Conservation (phyloP, 2,797 vertebrate species). For the Pseudochromis fuscus region DNA sequence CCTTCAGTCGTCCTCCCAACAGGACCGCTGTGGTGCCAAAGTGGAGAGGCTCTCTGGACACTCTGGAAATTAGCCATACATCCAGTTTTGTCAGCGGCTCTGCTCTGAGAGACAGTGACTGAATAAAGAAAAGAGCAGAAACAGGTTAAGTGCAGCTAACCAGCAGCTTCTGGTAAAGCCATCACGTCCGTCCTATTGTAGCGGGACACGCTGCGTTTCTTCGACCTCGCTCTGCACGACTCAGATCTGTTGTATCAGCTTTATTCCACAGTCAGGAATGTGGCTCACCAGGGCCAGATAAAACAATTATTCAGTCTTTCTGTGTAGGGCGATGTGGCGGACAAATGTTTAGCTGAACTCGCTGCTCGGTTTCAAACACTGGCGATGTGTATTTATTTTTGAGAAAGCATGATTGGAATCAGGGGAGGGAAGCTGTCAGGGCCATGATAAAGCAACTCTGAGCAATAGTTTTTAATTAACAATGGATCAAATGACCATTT, state of each 20-base stretch:
- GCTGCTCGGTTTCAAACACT: slow-evolving; percentile 33
- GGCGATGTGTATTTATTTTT: slow-evolving; percentile 58
- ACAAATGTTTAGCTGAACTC: slow-evolving; percentile 57
- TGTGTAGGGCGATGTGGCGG: slow-evolving; percentile 28
- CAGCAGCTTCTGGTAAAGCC: slow-evolving; percentile 63
- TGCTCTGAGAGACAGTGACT: slow-evolving; percentile 29
- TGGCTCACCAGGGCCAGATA: slow-evolving; percentile 53
- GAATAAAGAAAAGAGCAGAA: slow-evolving; percentile 6
- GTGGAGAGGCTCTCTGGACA: slow-evolving; percentile 4
- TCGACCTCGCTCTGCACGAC: slow-evolving; percentile 3
- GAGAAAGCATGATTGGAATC: slow-evolving; percentile 30
- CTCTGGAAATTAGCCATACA: slow-evolving; percentile 20
- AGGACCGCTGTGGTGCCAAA: background rate
- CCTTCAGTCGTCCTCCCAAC: background rate
- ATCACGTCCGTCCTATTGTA: slow-evolving; percentile 46
- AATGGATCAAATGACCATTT: background rate
- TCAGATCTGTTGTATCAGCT: slow-evolving; percentile 41
- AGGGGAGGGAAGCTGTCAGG: slow-evolving; percentile 16
- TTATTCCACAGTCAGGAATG: slow-evolving; percentile 60
- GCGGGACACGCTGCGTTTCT: slow-evolving; percentile 36
- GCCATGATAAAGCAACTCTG: background rate
- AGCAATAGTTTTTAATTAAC: background rate
- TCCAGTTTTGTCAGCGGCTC: slow-evolving; percentile 51
- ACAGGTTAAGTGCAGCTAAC: slow-evolving; percentile 14
- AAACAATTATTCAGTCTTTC: slow-evolving; percentile 54